These are phyloP conservation scores for Metacarcinus magister DNA, from an alignment of 2,888 invertebrate species.

Conservation along the genomic window DNA sequence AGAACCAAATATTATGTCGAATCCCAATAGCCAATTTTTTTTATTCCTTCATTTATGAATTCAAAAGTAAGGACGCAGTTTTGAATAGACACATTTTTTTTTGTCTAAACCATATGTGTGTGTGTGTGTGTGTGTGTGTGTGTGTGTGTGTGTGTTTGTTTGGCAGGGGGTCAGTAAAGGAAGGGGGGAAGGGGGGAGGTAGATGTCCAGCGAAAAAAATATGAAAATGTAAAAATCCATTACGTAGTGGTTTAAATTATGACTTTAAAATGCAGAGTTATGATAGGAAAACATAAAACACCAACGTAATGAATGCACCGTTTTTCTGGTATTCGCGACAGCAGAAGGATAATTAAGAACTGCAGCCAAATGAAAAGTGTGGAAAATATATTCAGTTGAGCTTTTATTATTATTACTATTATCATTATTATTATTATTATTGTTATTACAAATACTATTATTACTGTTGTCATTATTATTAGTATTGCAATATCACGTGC, in stretches of 20 bases:
- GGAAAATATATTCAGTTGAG: background rate
- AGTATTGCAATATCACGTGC: background rate
- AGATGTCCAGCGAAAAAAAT: background rate
- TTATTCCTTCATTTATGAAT: no score
- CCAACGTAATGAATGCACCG: background rate
- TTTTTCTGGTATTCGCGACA: background rate
- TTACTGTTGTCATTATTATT: background rate
- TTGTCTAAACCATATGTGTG: no score
- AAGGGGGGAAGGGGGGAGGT: background rate
- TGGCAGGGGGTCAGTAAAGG: background rate
- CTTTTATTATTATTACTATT: background rate
- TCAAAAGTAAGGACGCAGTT: no score
- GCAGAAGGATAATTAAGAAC: background rate
- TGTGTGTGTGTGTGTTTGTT: background rate
- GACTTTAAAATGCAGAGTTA: conserved; percentile 8
- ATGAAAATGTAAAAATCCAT: background rate
- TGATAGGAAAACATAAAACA: conserved; percentile 4
- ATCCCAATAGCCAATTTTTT: no score
- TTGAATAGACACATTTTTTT: no score
- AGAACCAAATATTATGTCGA: background rate
- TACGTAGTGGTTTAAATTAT: background rate
- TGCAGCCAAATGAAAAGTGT: background rate
- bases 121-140: no score
- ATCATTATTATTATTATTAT: background rate
- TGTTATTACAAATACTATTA: background rate